Conservation (phyloP, 2,113 vertebrate genomes). For the Motacilla alba region DNA sequence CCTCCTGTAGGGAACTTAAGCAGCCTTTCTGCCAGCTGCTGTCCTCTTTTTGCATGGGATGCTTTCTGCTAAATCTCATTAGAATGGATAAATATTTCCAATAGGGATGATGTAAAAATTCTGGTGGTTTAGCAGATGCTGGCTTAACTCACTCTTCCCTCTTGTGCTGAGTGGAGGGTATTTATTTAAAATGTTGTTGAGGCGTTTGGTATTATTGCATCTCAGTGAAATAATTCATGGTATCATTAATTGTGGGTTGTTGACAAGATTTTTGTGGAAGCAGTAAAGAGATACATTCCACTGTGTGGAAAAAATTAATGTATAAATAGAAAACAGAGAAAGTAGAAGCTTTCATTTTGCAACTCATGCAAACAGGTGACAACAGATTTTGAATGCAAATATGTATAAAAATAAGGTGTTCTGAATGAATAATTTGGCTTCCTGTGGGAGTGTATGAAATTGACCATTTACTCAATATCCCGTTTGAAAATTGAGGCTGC, state of each 20-base stretch:
- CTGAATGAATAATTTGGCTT: constrained; percentile 25
- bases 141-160: neutral
- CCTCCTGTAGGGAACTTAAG: neutral
- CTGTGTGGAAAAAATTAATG: neutral
- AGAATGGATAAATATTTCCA: neutral
- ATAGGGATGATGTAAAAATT: neutral
- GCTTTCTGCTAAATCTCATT: neutral
- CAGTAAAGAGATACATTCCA: neutral
- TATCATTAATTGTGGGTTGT: constrained; percentile 5
- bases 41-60: neutral
- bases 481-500: neutral
- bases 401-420: constrained; percentile 13
- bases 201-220: neutral
- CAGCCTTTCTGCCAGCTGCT: neutral
- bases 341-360: constrained; percentile 8
- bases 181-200: neutral
- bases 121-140: neutral
- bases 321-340: constrained; percentile 19
- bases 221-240: neutral
- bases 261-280: constrained; percentile 31
- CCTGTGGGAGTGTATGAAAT: neutral
- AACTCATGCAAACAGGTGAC: neutral
- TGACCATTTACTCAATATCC: neutral
- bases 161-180: neutral
- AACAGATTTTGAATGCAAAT: constrained; percentile 15